Evolutionary conservation across 2,888 invertebrate species (phyloP).

Genomic region (Acanthococcus lagerstroemiae): DNA sequence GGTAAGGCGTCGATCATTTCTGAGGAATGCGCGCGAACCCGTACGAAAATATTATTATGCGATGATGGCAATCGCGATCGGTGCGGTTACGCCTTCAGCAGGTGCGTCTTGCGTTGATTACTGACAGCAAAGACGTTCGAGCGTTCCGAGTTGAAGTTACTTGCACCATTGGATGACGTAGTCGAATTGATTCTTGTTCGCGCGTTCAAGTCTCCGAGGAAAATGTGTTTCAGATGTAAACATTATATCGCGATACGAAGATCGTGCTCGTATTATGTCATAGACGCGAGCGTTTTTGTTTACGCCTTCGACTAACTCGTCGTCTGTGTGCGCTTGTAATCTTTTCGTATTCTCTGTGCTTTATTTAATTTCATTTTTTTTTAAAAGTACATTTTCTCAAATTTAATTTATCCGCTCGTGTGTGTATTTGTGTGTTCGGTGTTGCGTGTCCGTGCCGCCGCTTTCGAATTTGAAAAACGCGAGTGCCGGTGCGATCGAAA

Average conservation of each 20-base stretch:
- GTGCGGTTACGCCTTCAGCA: constrained; percentile 3
- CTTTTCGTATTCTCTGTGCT: not conserved
- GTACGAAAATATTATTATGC: too few relatives aligned
- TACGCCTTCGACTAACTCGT: too few relatives aligned
- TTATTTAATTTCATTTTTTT: not conserved
- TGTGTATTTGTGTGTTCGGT: not conserved
- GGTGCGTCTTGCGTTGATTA: constrained; percentile 22
- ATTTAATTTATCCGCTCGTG: not conserved
- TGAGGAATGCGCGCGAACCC: too few relatives aligned
- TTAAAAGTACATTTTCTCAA: not conserved
- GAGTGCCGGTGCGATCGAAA: too few relatives aligned
- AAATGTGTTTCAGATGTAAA: constrained; percentile 22
- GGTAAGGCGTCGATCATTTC: too few relatives aligned
- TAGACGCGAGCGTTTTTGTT: too few relatives aligned
- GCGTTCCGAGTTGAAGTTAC: not conserved
- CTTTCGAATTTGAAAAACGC: not conserved
- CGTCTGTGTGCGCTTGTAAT: too few relatives aligned
- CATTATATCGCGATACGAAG: constrained; percentile 12
- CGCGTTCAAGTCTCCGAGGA: constrained; percentile 24
- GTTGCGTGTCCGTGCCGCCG: not conserved
- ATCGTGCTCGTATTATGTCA: constrained; percentile 21
- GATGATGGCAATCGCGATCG: too few relatives aligned
- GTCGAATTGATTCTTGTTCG: constrained; percentile 28
- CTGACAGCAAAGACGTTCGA: too few relatives aligned
- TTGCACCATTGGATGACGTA: constrained; percentile 26